Conservation (phyloP, 1,140 invertebrate genomes). For the Drosophila pallidifrons region DNA sequence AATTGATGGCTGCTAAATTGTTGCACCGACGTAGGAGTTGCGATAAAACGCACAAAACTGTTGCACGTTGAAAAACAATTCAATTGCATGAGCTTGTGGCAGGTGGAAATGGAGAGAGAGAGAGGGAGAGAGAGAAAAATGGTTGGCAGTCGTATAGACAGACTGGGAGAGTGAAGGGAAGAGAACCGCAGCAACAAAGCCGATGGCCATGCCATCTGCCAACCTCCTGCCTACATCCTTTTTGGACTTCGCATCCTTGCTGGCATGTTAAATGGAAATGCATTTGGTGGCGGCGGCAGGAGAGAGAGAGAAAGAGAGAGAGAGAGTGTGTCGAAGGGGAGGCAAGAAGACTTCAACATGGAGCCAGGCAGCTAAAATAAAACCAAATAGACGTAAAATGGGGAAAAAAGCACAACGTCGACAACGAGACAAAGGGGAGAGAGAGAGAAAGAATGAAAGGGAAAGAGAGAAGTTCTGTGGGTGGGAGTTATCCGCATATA, state of each 20-base stretch:
- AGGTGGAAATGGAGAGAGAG: conserved; percentile 26
- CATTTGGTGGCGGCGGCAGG: conserved; percentile 43
- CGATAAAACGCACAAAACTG: conserved; percentile 47
- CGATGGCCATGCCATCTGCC: neutral
- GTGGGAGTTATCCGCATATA: conserved; percentile 23
- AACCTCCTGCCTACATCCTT: conserved; percentile 3
- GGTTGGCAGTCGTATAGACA: conserved; percentile 1
- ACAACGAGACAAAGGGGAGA: neutral
- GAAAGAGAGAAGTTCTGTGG: neutral
- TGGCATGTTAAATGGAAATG: conserved; percentile 66
- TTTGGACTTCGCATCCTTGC: conserved; percentile 4
- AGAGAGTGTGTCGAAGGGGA: too few species aligned
- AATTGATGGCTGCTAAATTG: conserved; percentile 33
- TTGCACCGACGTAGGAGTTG: conserved; percentile 14
- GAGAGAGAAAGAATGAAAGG: neutral
- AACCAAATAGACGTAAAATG: conserved; percentile 80
- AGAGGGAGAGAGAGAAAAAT: neutral
- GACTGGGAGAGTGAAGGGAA: neutral
- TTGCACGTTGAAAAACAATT: conserved; percentile 59
- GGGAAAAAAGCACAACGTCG: conserved; percentile 70
- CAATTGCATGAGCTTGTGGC: conserved; percentile 37
- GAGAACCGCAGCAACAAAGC: neutral
- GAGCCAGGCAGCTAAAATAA: conserved; percentile 57
- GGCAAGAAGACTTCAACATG: too few species aligned
- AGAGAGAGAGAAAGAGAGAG: too few species aligned